Base-by-base conservation (phyloP, 2,113 vertebrate species). In the Siniperca knerii region DNA sequence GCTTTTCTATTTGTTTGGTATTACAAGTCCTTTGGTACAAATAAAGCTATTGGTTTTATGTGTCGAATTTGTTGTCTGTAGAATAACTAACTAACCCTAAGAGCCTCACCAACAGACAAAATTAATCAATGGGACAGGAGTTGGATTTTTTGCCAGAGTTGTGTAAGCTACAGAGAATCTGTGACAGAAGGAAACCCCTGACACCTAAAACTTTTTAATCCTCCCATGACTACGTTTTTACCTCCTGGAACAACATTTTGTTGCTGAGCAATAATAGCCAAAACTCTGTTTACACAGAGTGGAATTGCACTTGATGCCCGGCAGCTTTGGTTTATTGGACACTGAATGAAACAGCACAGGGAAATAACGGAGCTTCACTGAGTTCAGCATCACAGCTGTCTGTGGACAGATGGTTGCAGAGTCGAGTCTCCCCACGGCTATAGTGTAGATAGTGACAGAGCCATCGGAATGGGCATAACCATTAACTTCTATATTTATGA, bases 341-440 rank as follows among this genome's bases (percentile, higher is more conserved):
- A 12, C 48, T 18, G 69, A 83, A 69, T 6, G 80, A 83, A 74
- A 71, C 81, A 18, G 54, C 33, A 2, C 6, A n/a, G 77, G 37
- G 75, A 79, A 75, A 89, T 70, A 64, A 86, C 16, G 8, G 66
- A 64, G 82, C 66, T 64, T 75, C 76, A 50, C 42, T 33, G 75
- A 65, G 48, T 54, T 68, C 72, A 61, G 67, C 29, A 33, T 40
- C 81, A n/a, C 87, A 85, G 82, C 87, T 87, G 84, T 57, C 35
- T 3, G 48, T 4, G 68, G 73, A 89, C 90, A 91, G 82, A 91
- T 85, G 87, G 84, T 76, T 71, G 79, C 82, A 68, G 72, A 79
- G 50, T 25, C 8, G 12, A 60, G 87, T 60, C 23, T 50, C 58
- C 76, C 76, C 37, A 5, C 0, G 12, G 81, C 60, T 18, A 10